Base-by-base conservation (phyloP, 2,888 invertebrate species). In the Lamellibrachia satsuma region DNA sequence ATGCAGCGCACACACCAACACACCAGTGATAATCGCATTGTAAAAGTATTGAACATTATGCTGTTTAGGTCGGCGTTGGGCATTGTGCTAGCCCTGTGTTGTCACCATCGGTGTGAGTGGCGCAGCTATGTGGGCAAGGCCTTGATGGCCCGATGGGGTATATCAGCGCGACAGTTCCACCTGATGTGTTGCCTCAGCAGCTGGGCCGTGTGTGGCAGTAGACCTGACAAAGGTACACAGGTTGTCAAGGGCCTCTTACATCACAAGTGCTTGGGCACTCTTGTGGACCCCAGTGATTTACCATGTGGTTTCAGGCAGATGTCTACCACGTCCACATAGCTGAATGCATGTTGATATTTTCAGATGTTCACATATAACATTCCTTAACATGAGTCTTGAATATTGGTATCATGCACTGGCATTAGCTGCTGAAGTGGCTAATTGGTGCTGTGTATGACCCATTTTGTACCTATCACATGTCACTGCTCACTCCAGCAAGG, bases 31-130 rank as follows among this genome's bases (percentile, higher is more conserved):
- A 39, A 39, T 39, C 39, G 39, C 39, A 39, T 39, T 39, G 39
- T 39, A 39, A 39, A 39, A 39, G 39, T 39, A 39, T 39, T 39
- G 39, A 39, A 39, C 39, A 91, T 52, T 91, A n/a, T 91, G 52
- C 27, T 91, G 90, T 90, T 52, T 91, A 52, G 22, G 52, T 15
- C 52, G 1, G 22, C 52, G 27, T 22, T 91, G 51, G 96, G 96
- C 7, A 98, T 98, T 90, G 97, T 98, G 93, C 97, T 99, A 96
- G 98, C 99, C 3, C 97, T 98, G 52, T 99, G 99, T 96, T 99
- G 99, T 96, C 98, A 99, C 96, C 99, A 99, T 97, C 97, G 98
- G 94, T 98, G 98, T 96, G 97, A 97, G 90, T 98, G 97, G 97
- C 96, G 96, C 39, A 96, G 97, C 0, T 98, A 98, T 96, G 97